Conservation (phyloP, 2,888 invertebrate genomes). For the Molanna angustata region DNA sequence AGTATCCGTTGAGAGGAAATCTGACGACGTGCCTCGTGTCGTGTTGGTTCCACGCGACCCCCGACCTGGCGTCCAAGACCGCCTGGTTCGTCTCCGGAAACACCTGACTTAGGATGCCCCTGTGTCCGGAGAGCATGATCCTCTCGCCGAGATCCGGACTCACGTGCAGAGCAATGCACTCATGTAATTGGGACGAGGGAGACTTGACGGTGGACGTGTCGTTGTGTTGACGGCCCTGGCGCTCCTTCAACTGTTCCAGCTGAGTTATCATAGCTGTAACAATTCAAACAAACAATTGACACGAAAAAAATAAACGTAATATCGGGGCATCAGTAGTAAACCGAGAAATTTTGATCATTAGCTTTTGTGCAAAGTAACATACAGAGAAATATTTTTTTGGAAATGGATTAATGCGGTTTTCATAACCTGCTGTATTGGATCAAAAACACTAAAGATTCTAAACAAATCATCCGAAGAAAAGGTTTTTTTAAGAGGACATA, state of each 20-base stretch:
- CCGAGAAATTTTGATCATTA: too few species aligned
- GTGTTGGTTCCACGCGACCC: constrained; percentile 77
- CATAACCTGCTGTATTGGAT: too few species aligned
- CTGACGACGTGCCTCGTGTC: constrained; percentile 80
- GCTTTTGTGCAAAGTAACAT: too few species aligned
- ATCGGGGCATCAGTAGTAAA: too few species aligned
- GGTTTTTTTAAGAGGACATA: too few species aligned
- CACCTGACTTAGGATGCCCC: constrained; percentile 71
- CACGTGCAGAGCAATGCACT: constrained; percentile 77
- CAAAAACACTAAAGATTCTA: too few species aligned
- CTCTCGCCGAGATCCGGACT: constrained; percentile 79
- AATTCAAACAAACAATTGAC: constrained; percentile 21
- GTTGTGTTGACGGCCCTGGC: constrained; percentile 11
- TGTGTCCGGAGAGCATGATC: constrained; percentile 78
- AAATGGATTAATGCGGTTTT: too few species aligned
- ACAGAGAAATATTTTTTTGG: too few species aligned
- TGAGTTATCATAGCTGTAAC: constrained; percentile 69
- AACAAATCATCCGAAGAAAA: too few species aligned
- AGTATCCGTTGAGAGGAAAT: constrained; percentile 84
- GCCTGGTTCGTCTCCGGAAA: constrained; percentile 77
- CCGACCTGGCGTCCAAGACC: constrained; percentile 74
- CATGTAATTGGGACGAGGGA: constrained; percentile 47
- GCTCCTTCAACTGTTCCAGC: constrained; percentile 63
- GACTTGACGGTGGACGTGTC: not conserved
- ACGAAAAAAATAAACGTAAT: too few species aligned